These are phyloP conservation scores for Epinephelus coioides DNA, from an alignment of 2,797 vertebrate genomes.

Conservation along the genomic window DNA sequence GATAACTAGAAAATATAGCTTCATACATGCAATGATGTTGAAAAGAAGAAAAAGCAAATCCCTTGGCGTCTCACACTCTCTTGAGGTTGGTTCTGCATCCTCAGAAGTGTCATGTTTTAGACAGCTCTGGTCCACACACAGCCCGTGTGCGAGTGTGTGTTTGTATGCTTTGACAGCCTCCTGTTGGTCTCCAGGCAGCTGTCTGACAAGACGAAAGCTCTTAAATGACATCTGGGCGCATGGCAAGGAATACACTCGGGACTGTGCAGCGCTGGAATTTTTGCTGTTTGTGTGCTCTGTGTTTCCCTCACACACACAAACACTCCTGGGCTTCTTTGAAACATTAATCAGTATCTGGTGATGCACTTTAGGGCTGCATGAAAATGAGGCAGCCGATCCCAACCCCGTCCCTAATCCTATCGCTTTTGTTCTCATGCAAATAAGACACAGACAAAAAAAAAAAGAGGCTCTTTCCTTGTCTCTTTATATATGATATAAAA, in stretches of 20 bases:
- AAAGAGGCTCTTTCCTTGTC: conserved; percentile 23
- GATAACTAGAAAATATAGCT: background rate
- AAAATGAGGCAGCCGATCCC: conserved; percentile 35
- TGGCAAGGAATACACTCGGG: conserved; percentile 43
- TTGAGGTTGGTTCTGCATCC: conserved; percentile 27
- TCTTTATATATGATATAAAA: conserved; percentile 77
- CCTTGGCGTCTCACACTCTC: conserved; percentile 18
- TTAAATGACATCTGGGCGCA: conserved; percentile 56
- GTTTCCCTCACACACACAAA: background rate
- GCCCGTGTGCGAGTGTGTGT: conserved; percentile 26
- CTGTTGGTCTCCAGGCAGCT: conserved; percentile 62
- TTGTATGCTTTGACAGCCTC: conserved; percentile 49
- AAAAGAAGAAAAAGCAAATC: conserved; percentile 29
- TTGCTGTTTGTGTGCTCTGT: background rate
- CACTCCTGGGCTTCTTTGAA: conserved; percentile 19
- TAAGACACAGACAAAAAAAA: conserved; percentile 18
- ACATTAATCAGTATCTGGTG: conserved; percentile 23
- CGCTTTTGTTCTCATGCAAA: background rate
- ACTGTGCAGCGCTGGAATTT: conserved; percentile 41
- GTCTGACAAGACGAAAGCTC: conserved; percentile 63
- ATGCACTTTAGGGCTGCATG: conserved; percentile 21
- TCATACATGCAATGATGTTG: conserved; percentile 21
- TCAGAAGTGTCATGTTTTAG: conserved; percentile 42
- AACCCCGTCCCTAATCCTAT: conserved; percentile 25
- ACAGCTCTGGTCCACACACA: conserved; percentile 37